Evolutionary conservation across 2,113 vertebrate species (phyloP).

Genomic region (Apodemus speciosus): DNA sequence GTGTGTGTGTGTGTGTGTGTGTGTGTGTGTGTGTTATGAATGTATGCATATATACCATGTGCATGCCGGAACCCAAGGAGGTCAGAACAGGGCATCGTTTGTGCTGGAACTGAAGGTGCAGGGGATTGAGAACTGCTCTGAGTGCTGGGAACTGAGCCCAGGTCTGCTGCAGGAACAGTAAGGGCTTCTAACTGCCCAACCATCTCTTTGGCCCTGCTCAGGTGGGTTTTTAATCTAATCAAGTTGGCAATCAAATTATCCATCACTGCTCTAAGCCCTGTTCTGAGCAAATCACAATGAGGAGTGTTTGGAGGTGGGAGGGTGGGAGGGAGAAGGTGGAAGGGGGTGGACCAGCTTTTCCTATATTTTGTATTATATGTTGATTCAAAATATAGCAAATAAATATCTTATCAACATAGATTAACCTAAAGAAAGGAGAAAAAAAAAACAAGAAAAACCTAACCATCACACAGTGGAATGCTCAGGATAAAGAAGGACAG

Average conservation of each 20-base stretch:
- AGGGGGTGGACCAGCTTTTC: neutral
- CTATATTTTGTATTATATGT: neutral
- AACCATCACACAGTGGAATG: neutral
- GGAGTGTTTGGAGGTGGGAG: neutral
- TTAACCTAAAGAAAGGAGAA: neutral
- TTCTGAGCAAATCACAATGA: neutral
- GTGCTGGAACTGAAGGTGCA: neutral
- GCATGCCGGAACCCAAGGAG: neutral
- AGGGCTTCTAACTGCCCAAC: neutral
- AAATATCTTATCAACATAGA: neutral
- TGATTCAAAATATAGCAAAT: neutral
- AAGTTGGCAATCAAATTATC: neutral
- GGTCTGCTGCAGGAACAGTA: neutral
- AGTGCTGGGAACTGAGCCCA: neutral
- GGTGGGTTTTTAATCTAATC: neutral
- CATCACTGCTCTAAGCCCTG: neutral
- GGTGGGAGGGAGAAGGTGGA: neutral
- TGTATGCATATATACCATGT: neutral
- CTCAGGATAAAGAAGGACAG: neutral
- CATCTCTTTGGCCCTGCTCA: neutral
- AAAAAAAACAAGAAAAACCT: neutral
- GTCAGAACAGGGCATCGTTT: neutral
- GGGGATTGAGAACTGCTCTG: neutral
- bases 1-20: neutral
- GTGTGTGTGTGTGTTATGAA: neutral